Percentiles rank a stretch among this genome's conserved stretches.
Conservation (phyloP, 1,140 invertebrate genomes). For the Acyrthosiphon pisum region DNA sequence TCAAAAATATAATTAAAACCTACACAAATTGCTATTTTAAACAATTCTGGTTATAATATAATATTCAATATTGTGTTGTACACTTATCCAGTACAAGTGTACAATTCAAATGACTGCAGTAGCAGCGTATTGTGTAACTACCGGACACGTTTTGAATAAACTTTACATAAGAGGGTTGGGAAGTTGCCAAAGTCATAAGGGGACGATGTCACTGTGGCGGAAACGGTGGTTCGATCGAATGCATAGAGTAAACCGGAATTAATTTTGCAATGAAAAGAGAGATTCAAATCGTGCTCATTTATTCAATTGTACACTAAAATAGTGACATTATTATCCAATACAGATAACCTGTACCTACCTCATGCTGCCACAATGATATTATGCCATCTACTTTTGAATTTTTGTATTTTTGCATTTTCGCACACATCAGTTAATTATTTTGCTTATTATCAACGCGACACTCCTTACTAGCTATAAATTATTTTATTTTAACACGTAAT, state of each 20-base stretch:
- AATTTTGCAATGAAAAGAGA: conserved; percentile 16
- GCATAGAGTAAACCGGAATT: not conserved
- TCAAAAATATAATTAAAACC: not conserved
- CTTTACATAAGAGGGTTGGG: not conserved
- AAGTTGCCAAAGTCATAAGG: conserved; percentile 19
- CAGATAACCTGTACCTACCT: not conserved
- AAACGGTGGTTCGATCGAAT: not conserved
- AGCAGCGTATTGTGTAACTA: not conserved
- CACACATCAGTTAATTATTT: not conserved
- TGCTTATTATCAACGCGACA: too few species aligned
- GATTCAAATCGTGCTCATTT: not conserved
- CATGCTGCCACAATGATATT: too few species aligned
- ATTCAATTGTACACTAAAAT: not conserved
- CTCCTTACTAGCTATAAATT: not conserved
- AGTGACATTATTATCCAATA: not conserved
- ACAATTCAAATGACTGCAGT: not conserved
- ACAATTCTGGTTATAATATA: not conserved
- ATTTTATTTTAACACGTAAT: not conserved
- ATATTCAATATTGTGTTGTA: not conserved
- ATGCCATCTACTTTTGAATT: too few species aligned
- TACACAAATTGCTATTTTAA: not conserved
- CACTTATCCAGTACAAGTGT: too few species aligned
- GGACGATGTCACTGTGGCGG: not conserved
- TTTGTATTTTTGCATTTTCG: not conserved
- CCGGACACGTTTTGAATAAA: conserved; percentile 45